A percentile compares a stretch with the other conserved stretches of the same genome.
phyloP scores from a whole-genome alignment of 2,888 invertebrate species.

The Dendrolimus pini region DNA sequence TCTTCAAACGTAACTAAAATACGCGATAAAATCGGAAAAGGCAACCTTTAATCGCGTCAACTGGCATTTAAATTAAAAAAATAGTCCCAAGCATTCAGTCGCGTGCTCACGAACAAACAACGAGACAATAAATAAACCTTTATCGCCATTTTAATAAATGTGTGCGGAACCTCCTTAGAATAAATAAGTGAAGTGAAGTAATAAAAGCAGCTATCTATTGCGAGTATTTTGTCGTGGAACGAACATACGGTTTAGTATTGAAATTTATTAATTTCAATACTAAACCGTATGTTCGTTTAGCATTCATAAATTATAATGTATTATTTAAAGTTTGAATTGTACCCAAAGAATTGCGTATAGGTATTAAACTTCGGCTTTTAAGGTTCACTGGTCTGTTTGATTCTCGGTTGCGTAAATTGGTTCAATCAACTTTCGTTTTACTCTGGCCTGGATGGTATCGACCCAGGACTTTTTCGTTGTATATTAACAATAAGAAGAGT shows the following conservation, averaged over 20 bases:
- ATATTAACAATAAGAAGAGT: no score
- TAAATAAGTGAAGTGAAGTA: constrained; percentile 51
- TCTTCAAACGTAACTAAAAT: no score
- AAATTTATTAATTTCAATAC: neutral
- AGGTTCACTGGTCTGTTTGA: no score
- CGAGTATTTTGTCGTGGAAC: constrained; percentile 21
- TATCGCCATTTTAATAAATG: constrained; percentile 73
- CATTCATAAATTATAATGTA: neutral
- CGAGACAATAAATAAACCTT: constrained; percentile 67
- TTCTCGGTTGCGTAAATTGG: no score
- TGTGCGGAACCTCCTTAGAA: constrained; percentile 53
- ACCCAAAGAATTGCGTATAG: no score
- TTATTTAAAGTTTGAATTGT: no score
- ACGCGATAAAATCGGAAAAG: neutral
- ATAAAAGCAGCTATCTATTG: constrained; percentile 46
- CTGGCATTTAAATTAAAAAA: constrained; percentile 4
- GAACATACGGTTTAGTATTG: constrained; percentile 4
- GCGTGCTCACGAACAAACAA: constrained; percentile 54
- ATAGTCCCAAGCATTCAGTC: constrained; percentile 18
- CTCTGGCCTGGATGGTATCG: no score
- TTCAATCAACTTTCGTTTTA: no score
- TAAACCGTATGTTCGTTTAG: constrained; percentile 4
- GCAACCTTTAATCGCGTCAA: neutral
- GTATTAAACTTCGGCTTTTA: no score
- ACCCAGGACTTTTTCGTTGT: no score